Evolutionary conservation across 2,113 vertebrate species (phyloP).

Genomic region (Numida meleagris): DNA sequence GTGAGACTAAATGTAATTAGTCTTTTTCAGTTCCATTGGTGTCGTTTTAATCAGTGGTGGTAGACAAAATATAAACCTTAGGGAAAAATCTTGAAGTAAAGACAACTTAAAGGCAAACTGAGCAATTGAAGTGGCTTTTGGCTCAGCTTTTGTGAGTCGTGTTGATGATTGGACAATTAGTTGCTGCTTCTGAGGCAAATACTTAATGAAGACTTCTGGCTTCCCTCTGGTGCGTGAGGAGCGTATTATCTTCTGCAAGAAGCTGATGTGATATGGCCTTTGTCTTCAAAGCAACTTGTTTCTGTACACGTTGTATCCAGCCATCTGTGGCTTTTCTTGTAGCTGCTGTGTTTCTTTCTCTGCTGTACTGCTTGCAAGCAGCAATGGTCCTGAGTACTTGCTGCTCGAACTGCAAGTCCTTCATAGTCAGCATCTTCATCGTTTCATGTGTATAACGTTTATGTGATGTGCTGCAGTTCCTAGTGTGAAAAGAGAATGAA

Average conservation of each 20-base stretch:
- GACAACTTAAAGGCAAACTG: not conserved
- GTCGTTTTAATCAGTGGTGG: not conserved
- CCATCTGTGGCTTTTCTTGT: not conserved
- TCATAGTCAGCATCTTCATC: rapidly evolving
- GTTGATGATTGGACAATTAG: not conserved
- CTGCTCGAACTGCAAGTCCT: not conserved
- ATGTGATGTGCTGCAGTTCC: not conserved
- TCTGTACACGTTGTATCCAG: rapidly evolving
- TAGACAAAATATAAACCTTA: not conserved
- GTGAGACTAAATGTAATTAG: not conserved
- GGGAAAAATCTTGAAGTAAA: rapidly evolving
- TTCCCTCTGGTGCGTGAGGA: not conserved
- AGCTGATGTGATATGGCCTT: rapidly evolving
- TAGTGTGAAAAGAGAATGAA: not conserved
- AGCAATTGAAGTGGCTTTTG: not conserved
- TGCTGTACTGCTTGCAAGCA: not conserved
- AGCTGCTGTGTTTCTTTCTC: not conserved
- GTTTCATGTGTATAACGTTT: not conserved
- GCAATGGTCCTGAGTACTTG: not conserved
- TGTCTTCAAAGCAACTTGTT: not conserved
- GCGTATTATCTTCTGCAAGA: not conserved
- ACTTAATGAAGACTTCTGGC: not conserved
- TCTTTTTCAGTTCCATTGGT: not conserved
- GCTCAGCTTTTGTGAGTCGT: not conserved
- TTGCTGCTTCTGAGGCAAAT: not conserved